Percentiles rank a stretch among this genome's conserved stretches.
phyloP scores from a whole-genome alignment of 2,888 invertebrate species.

The Eupeodes latifasciatus region DNA sequence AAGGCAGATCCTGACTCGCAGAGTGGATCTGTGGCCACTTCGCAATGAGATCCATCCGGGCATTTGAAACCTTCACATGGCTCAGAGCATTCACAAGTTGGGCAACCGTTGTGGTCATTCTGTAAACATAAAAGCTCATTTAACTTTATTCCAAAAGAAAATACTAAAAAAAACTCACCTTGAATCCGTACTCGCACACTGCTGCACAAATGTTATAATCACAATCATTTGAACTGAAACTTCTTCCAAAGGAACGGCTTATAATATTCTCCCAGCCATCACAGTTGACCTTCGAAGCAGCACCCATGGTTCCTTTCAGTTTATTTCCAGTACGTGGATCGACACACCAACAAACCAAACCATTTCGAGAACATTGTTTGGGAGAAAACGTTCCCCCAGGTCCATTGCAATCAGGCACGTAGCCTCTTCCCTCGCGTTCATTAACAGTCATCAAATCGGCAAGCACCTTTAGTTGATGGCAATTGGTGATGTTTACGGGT shows the following conservation, averaged over 20 bases:
- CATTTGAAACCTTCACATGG: constrained; percentile 92
- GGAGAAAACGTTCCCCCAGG: constrained; percentile 89
- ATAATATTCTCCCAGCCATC: constrained; percentile 83
- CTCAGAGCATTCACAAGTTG: constrained; percentile 93
- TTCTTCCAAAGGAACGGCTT: constrained; percentile 84
- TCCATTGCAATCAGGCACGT: constrained; percentile 91
- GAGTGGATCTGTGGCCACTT: constrained; percentile 88
- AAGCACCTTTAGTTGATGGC: constrained; percentile 90
- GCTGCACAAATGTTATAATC: constrained; percentile 91
- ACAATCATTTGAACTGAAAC: constrained; percentile 86
- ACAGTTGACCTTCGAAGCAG: constrained; percentile 89
- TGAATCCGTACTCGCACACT: constrained; percentile 94
- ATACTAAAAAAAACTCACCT: constrained; percentile 83
- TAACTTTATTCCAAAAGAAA: background rate
- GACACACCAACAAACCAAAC: constrained; percentile 95
- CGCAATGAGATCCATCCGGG: constrained; percentile 89
- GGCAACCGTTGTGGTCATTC: constrained; percentile 88
- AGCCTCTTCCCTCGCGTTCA: constrained; percentile 92
- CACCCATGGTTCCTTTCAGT: constrained; percentile 91
- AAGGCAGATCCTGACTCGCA: constrained; percentile 86
- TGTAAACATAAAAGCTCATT: constrained; percentile 58
- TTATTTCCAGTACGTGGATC: constrained; percentile 90
- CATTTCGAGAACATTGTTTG: constrained; percentile 93
- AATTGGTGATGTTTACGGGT: constrained; percentile 91
- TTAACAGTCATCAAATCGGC: constrained; percentile 91